Evolutionary conservation across 2,797 vertebrate species (phyloP).

Genomic region (Centroberyx gerrardi): DNA sequence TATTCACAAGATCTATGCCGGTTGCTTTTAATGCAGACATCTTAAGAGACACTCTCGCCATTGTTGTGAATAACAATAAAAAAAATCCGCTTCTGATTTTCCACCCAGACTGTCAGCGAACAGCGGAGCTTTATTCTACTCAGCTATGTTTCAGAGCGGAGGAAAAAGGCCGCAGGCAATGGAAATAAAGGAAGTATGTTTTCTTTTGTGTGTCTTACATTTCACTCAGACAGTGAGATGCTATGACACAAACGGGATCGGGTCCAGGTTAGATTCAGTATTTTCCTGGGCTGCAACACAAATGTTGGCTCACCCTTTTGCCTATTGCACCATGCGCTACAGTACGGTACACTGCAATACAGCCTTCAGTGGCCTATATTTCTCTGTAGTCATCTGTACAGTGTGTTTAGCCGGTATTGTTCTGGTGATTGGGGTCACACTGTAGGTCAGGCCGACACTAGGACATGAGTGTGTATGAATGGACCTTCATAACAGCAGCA

Average conservation of each 20-base stretch:
- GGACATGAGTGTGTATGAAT: background rate
- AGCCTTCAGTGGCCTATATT: constrained; percentile 17
- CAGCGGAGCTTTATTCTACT: constrained; percentile 39
- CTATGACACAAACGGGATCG: constrained; percentile 38
- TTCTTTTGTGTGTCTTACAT: constrained; percentile 27
- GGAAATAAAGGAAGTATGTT: constrained; percentile 27
- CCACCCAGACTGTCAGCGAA: constrained; percentile 28
- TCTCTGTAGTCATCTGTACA: constrained; percentile 9
- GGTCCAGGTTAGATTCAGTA: constrained; percentile 30
- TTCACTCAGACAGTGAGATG: constrained; percentile 41
- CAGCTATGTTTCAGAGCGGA: constrained; percentile 5
- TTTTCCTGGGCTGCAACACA: constrained; percentile 33
- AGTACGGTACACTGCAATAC: background rate
- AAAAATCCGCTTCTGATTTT: constrained; percentile 24
- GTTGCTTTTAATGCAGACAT: constrained; percentile 51
- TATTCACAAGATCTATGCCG: constrained; percentile 53
- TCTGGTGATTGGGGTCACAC: constrained; percentile 52
- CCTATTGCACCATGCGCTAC: background rate
- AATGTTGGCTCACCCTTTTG: constrained; percentile 26
- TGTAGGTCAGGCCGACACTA: constrained; percentile 15
- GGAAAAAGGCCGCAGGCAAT: background rate
- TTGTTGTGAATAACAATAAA: constrained; percentile 54
- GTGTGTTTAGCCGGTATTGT: constrained; percentile 35
- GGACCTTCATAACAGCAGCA: constrained; percentile 31
- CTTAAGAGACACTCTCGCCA: constrained; percentile 35